Base-by-base conservation (phyloP, 2,888 invertebrate species). In the Serripes groenlandicus region DNA sequence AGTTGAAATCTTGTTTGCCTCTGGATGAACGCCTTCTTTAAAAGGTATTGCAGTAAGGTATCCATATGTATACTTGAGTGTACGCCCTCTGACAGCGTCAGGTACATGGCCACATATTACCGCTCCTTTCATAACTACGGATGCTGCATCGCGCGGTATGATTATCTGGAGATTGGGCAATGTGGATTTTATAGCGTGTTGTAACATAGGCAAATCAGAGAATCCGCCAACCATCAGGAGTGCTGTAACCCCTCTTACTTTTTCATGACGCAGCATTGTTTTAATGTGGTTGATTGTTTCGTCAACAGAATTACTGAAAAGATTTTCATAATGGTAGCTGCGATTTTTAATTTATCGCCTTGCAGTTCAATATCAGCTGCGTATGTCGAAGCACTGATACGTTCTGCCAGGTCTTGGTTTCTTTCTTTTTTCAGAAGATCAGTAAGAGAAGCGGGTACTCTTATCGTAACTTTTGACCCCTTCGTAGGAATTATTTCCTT, bases 21-120 rank as follows among this genome's bases (percentile, higher is more conserved):
- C 26, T 28, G 28, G 62, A 62, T 62, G 62, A 62, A 62, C 28
- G 11, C 62, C 62, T 62, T 62, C 62, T 26, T 26, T 62, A 18
- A 62, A 62, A 9, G 28, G 62, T 62, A 62, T 9, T 7, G 7
- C 18, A 9, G 11, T 42, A 42, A 9, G 18, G 42, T 42, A 42
- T 18, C 42, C 42, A 42, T 42, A 42, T 9, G 42, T 42, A 18
- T 42, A 42, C 42, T 42, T 9, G 18, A 11, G 42, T 42, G 9
- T 42, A 18, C 9, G 18, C 42, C 18, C 42, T 42, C n/a, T n/a
- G n/a, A n/a, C n/a, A n/a, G n/a, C n/a, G n/a, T n/a, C n/a, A n/a
- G n/a, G n/a, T n/a, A n/a, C n/a, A n/a, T n/a, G n/a, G n/a, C n/a
- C n/a, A n/a, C n/a, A n/a, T n/a, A n/a, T n/a, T n/a, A n/a, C n/a